Evolutionary conservation across 2,113 vertebrate genomes (phyloP), one percentile per base, ranked within the genome.

Genomic region (Chunga burmeisteri): DNA sequence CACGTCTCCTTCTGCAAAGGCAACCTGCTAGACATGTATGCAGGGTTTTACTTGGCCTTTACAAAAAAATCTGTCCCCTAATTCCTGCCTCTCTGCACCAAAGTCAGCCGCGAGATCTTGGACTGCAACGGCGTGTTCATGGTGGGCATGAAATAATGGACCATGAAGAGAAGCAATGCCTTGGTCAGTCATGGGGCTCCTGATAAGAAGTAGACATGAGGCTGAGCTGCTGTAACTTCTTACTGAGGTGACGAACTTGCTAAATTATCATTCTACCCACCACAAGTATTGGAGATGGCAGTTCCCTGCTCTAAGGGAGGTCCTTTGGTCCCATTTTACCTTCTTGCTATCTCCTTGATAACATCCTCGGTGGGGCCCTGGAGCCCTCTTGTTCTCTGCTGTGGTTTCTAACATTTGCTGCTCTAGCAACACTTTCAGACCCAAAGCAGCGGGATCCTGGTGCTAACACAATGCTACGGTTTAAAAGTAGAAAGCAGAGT

Each of bases 331-430:
- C 87, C 25, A 2, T 79, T 94, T 93, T 62, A 10, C 38, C 34
- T 79, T 74, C 77, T 63, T 74, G 25, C 61, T 38, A 4, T 73
- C 86, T 86, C 66, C 40, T 42, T 44, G 52, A 61, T 79, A 62
- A 62, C 44, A 36, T 85, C 70, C 52, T 87, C 3, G 0, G 21
- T 66, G 55, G 38, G 80, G 55, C 61, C 7, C 1, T 40, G 81
- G 65, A 91, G 81, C 53, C n/a, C 18, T 93, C 89, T 81, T 95
- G 80, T 90, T 84, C 68, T 63, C 62, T 88, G 68, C 53, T 81
- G 72, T 23, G 18, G 40, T 73, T 95, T 75, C 83, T 27, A 61
- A 91, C 81, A 26, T 46, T 86, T 88, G 67, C 47, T 85, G 92
- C 82, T 94, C 71, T 49, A 82, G 77, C 74, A 82, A 65, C 81